Evolutionary conservation across 2,113 vertebrate species (phyloP).

Genomic region (Anolis sagrei): DNA sequence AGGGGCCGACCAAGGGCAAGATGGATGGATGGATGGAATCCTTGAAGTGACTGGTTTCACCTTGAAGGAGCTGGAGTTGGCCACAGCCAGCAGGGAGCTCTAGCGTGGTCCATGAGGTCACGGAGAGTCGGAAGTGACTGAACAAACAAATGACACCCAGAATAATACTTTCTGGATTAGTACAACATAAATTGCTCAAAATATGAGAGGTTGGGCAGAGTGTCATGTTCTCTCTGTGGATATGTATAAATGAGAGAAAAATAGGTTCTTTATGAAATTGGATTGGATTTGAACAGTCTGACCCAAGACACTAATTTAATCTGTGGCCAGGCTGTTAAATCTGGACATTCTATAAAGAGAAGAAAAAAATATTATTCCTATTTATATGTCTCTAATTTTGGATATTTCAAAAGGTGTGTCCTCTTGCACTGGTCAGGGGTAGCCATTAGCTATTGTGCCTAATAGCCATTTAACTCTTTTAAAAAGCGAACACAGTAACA

Average conservation of each 20-base stretch:
- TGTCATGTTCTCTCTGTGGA: not conserved
- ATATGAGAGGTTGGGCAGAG: not conserved
- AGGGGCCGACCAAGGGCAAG: too few relatives aligned
- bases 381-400: too few relatives aligned
- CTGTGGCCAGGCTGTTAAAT: not conserved
- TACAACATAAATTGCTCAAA: not conserved
- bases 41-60: too few relatives aligned
- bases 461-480: not conserved
- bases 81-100: too few relatives aligned
- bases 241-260: not conserved
- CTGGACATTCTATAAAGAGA: not conserved
- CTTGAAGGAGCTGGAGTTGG: too few relatives aligned
- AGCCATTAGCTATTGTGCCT: not conserved
- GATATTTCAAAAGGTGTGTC: too few relatives aligned
- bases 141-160: too few relatives aligned
- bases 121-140: too few relatives aligned
- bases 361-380: not conserved
- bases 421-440: too few relatives aligned
- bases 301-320: not conserved
- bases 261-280: not conserved
- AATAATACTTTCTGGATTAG: not conserved
- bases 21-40: too few relatives aligned
- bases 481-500: not conserved
- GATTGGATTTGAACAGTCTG: not conserved
- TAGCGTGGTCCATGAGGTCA: too few relatives aligned